Percentiles rank a stretch among this genome's conserved stretches.
phyloP scores from a whole-genome alignment of 2,888 invertebrate species.

The Morpho helenor region DNA sequence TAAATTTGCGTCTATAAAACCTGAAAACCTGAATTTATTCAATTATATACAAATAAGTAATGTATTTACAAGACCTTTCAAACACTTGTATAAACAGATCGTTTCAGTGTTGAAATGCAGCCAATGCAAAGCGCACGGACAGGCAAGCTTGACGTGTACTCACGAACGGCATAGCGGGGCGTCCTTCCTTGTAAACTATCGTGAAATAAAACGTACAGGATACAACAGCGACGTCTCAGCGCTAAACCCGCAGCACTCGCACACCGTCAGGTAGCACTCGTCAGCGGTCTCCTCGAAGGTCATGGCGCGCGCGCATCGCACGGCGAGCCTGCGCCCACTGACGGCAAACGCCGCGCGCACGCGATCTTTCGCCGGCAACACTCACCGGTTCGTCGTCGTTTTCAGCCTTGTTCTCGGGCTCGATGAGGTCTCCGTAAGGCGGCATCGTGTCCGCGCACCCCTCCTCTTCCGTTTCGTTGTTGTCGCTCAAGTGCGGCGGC shows the following conservation, averaged over 20 bases:
- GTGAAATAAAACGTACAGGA: slow-evolving; percentile 74
- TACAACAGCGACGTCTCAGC: slow-evolving; percentile 68
- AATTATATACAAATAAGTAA: background rate
- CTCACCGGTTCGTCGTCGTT: slow-evolving; percentile 57
- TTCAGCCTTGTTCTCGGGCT: slow-evolving; percentile 53
- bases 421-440: slow-evolving; percentile 76
- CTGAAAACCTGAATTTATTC: background rate
- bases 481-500: slow-evolving; percentile 58
- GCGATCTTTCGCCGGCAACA: slow-evolving; percentile 34
- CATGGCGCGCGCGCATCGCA: slow-evolving; percentile 75
- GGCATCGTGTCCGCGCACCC: slow-evolving; percentile 71
- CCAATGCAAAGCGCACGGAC: slow-evolving; percentile 43
- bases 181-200: slow-evolving; percentile 62
- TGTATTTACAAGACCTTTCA: background rate
- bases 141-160: slow-evolving; percentile 54
- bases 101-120: background rate
- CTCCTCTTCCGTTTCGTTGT: slow-evolving; percentile 68
- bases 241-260: slow-evolving; percentile 78
- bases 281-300: slow-evolving; percentile 73
- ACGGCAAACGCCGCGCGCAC: slow-evolving; percentile 31
- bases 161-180: slow-evolving; percentile 69
- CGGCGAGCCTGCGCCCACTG: slow-evolving; percentile 59
- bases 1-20: background rate
- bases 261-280: slow-evolving; percentile 71
- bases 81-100: slow-evolving; percentile 14